Base-by-base conservation (phyloP, 2,113 vertebrate genomes). In the Damaliscus lunatus region DNA sequence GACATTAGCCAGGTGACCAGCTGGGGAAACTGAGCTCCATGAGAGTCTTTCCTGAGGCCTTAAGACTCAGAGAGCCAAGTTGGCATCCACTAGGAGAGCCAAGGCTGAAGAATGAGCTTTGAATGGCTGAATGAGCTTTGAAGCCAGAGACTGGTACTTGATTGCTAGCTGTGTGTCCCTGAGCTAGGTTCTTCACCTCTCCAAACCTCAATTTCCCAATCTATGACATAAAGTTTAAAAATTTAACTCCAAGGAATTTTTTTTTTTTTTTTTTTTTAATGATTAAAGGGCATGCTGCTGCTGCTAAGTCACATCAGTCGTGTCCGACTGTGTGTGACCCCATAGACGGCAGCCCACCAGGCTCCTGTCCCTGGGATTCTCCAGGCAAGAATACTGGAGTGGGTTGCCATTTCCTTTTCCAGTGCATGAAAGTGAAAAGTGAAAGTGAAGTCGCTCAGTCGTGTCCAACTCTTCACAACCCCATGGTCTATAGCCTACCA, bases 261-360 rank as follows among this genome's bases (percentile, higher is more conserved):
- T 82, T n/a, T 43, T 10, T 55, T 67, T 82, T n/a, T 43, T 16
- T 60, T 33, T 33, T 62, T 64, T 7, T 3, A 14, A 67, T n/a
- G n/a, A 48, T 78, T 52, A 67, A 48, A 86, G 14, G 21, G 25
- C 12, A 50, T 50, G 52, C 33, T 4, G 64, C 64, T 71, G n/a
- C 64, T 71, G 64, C 64, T 21, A 71, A 71, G n/a, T 36, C 64
- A 36, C n/a, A 19, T 71, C 64, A 71, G 64, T 71, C 1, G 0
- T 67, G 33, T 11, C 64, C 0, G 2, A 67, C 64, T 67, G 17
- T 67, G n/a, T 67, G 64, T 0, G 0, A 71, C 17, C n/a, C 33
- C n/a, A 21, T 36, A 71, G 64, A 36, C 0, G 0, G 64, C 64
- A 67, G 64, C 64, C 64, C 8, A 36, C 64, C 64, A 36, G n/a